These are phyloP conservation scores for Exaiptasia diaphana DNA, from an alignment of 64 coral and sea anemone species.

Conservation along the genomic window DNA sequence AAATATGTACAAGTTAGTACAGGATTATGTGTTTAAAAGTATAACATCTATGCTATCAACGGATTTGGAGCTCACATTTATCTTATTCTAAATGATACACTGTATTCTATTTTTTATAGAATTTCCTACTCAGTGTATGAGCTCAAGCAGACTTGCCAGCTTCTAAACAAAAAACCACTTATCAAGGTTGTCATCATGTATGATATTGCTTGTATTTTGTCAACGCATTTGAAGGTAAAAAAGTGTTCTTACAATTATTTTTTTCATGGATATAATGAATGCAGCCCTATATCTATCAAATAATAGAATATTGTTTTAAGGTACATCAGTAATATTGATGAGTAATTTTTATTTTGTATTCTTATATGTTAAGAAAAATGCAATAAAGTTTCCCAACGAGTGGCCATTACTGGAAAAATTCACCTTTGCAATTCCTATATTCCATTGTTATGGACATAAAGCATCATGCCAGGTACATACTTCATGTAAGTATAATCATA, in stretches of 20 bases:
- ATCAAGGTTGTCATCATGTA: constrained; percentile 28
- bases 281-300: no score
- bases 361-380: no score
- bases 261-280: no score
- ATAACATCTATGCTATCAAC: neutral
- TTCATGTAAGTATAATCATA: neutral
- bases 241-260: no score
- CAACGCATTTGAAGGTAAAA: no score
- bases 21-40: no score
- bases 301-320: neutral
- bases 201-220: no score
- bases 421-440: neutral
- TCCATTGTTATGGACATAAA: neutral
- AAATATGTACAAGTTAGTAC: no score
- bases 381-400: neutral
- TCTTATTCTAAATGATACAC: neutral
- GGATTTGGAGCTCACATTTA: neutral
- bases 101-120: neutral
- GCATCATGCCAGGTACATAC: neutral
- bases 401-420: neutral
- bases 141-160: neutral
- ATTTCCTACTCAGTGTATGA: constrained; percentile 44
- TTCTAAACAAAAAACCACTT: neutral
- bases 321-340: neutral
- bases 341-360: no score